Base-by-base conservation (phyloP, 2,888 invertebrate genomes). In the Andrena dorsata region DNA sequence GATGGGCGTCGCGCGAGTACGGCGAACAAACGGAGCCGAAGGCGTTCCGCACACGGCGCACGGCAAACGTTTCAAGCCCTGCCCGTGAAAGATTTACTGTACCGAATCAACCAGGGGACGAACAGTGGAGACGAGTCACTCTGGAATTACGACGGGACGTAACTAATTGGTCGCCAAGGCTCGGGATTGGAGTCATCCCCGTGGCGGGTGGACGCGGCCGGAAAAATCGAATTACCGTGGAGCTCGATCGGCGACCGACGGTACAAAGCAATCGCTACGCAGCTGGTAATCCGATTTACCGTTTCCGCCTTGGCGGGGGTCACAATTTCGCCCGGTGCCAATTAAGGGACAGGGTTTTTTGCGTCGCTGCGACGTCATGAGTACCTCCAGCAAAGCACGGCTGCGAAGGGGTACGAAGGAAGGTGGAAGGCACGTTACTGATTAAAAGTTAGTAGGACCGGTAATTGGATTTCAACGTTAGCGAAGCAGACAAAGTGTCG, bases 181-280 rank as follows among this genome's bases (percentile, higher is more conserved):
- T 41, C 8, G 56, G 26, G 56, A 56, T 23, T 23, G 23, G 56
- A 26, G 23, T 23, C 23, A 23, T 56, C 56, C 56, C 23, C 56
- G 56, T 23, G 23, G 56, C 56, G 8, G 23, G 23, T 56, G 10
- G 23, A 13, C 56, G 56, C 56, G 53, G n/a, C 7, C 51, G 26
- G 72, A 35, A 41, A 71, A 66, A 77, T 73, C 51, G 65, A 77
- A 65, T 77, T 65, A 51, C 60, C 8, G 7, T 1, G 28, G 28
- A 26, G 53, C 49, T 79, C 66, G 66, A 68, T 58, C 16, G 56
- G 41, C 72, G 64, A 30, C 4, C 51, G 23, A 23, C 35, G 28
- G 28, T 32, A 41, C 51, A 32, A 32, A 56, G 28, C 30, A 66
- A 73, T 60, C 41, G 35, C 65, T 49, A 60, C 66, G 60, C 26